Percentiles rank a stretch among this genome's conserved stretches.
phyloP scores from a whole-genome alignment of 2,113 vertebrate genomes.

The Mellivora capensis region DNA sequence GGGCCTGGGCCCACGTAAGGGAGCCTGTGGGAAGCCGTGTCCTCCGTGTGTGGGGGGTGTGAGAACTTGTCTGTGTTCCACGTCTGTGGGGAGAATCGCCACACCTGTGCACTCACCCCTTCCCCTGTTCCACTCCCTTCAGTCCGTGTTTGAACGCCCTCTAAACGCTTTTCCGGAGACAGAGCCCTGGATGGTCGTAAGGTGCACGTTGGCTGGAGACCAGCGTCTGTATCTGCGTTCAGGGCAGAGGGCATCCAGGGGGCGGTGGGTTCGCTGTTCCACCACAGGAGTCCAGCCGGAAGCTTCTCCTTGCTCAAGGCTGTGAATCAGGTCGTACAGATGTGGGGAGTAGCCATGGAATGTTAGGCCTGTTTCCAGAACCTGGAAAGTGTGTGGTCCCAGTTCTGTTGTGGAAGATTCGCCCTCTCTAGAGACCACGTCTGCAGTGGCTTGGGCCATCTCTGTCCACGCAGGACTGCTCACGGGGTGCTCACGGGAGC shows the following conservation, averaged over 20 bases:
- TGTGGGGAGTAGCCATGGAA: not conserved
- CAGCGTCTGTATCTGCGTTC: rapidly evolving
- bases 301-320: not conserved
- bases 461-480: not conserved
- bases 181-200: rapidly evolving
- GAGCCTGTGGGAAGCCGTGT: not conserved
- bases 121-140: not conserved
- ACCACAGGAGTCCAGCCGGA: not conserved
- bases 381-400: not conserved
- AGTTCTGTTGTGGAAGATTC: not conserved
- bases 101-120: no score
- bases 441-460: rapidly evolving
- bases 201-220: rapidly evolving
- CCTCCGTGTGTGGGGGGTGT: rapidly evolving
- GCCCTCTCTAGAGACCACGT: not conserved
- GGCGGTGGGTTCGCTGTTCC: not conserved
- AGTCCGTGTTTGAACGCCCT: rapidly evolving
- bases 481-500: rapidly evolving
- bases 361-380: not conserved
- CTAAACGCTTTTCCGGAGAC: not conserved
- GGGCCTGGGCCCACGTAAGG: rapidly evolving
- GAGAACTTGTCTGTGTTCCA: rapidly evolving
- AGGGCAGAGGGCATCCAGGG: no score
- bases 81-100: no score
- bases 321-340: not conserved